Evolutionary conservation across 2,113 vertebrate species (phyloP).

Genomic region (Agapornis roseicollis): DNA sequence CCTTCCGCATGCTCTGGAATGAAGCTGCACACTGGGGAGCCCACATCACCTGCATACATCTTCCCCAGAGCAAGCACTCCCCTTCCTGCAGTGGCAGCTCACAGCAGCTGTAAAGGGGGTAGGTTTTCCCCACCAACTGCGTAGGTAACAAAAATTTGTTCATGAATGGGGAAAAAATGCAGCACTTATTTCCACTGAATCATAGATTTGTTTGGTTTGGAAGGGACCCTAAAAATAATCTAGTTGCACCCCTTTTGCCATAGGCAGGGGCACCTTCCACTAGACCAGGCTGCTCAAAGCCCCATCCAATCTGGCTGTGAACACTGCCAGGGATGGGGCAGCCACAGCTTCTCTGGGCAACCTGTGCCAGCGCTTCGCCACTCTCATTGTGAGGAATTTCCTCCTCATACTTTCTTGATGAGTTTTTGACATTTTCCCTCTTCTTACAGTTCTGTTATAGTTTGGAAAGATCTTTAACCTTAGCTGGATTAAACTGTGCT

Average conservation of each 20-base stretch:
- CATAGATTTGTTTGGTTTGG: not conserved
- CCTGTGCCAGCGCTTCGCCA: not conserved
- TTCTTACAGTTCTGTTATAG: not conserved
- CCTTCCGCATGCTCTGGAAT: not conserved
- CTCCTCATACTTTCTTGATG: not conserved
- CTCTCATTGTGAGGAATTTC: not conserved
- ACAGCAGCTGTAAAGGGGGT: not conserved
- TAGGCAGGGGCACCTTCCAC: not conserved
- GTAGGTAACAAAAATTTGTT: not conserved
- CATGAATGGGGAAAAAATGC: not conserved
- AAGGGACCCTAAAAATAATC: not conserved
- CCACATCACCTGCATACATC: not conserved
- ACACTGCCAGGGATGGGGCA: not conserved
- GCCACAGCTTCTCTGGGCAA: not conserved
- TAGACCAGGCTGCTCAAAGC: not conserved
- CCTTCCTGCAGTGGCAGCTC: too few relatives aligned
- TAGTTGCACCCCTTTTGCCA: not conserved
- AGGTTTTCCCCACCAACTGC: not conserved
- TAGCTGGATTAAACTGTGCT: not conserved
- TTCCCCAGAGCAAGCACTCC: too few relatives aligned
- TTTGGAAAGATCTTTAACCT: not conserved
- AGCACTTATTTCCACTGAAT: not conserved
- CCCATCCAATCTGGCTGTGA: not conserved
- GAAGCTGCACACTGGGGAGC: not conserved
- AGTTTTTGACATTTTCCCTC: accelerated